These are phyloP conservation scores for Ophraella communa DNA, from an alignment of 2,888 invertebrate species.

Conservation along the genomic window DNA sequence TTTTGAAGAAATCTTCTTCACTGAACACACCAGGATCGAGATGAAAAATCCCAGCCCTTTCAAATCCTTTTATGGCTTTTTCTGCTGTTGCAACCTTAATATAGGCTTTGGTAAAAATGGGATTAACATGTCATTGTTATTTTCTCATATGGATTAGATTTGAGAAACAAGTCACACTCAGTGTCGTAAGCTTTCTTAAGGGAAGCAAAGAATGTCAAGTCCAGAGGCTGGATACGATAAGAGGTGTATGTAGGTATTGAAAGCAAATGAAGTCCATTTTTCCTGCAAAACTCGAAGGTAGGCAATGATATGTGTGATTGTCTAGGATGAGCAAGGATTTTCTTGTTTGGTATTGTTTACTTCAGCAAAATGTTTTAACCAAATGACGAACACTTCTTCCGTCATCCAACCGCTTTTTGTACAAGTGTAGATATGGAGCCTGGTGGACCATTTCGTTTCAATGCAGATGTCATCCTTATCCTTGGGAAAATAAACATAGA, in stretches of 20 bases:
- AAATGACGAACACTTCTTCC: not conserved
- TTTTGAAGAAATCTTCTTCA: not conserved
- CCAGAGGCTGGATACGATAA: conserved; percentile 19
- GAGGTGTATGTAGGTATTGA: conserved; percentile 22
- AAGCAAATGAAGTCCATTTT: conserved; percentile 19
- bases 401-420: conserved; percentile 1
- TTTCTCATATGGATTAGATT: conserved; percentile 17
- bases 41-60: conserved; percentile 24
- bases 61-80: conserved; percentile 23
- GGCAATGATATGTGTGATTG: conserved; percentile 6
- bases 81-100: conserved; percentile 11
- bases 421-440: not conserved
- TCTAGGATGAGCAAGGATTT: conserved; percentile 5
- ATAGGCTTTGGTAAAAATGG: conserved; percentile 14
- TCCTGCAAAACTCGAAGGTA: conserved; percentile 17
- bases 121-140: conserved; percentile 16
- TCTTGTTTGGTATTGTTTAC: conserved; percentile 9
- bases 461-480: too few relatives aligned
- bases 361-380: conserved; percentile 2
- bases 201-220: conserved; percentile 19
- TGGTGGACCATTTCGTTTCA: too few relatives aligned
- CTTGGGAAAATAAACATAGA: too few relatives aligned
- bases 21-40: conserved; percentile 11
- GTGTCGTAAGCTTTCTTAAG: conserved; percentile 27
- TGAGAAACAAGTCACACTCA: conserved; percentile 29